phyloP scores from a whole-genome alignment of 2,888 invertebrate genomes.

The Unio pictorum region DNA sequence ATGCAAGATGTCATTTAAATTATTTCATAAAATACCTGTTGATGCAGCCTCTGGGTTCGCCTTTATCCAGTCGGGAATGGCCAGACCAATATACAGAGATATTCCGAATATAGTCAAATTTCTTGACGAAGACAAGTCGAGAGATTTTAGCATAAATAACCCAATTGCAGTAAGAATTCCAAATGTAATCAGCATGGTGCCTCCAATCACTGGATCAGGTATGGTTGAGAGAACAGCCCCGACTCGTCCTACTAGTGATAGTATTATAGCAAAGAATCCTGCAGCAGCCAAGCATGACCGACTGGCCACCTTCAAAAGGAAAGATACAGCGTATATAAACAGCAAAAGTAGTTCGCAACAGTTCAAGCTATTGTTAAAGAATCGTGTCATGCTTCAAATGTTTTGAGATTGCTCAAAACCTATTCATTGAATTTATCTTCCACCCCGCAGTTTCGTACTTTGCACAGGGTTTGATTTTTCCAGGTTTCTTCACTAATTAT shows the following conservation, averaged over 20 bases:
- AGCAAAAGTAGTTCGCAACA: neutral
- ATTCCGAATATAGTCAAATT: conserved; percentile 39
- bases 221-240: conserved; percentile 39
- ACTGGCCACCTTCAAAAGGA: conserved; percentile 38
- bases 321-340: neutral
- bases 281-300: conserved; percentile 39
- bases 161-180: conserved; percentile 38
- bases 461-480: too few relatives aligned
- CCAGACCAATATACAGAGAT: conserved; percentile 31
- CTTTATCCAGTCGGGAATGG: conserved; percentile 37
- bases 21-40: conserved; percentile 15
- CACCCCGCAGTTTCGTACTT: too few relatives aligned
- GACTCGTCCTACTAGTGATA: conserved; percentile 43
- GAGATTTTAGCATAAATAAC: conserved; percentile 30
- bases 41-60: conserved; percentile 22
- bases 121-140: conserved; percentile 34
- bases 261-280: conserved; percentile 30
- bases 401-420: too few relatives aligned
- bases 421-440: too few relatives aligned
- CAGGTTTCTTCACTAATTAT: too few relatives aligned
- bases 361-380: neutral
- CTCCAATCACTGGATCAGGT: conserved; percentile 39
- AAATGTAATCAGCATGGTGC: conserved; percentile 34
- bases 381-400: too few relatives aligned
- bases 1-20: too few relatives aligned